Evolutionary conservation across 2,888 invertebrate genomes (phyloP).

Genomic region (Xestia c-nigrum): DNA sequence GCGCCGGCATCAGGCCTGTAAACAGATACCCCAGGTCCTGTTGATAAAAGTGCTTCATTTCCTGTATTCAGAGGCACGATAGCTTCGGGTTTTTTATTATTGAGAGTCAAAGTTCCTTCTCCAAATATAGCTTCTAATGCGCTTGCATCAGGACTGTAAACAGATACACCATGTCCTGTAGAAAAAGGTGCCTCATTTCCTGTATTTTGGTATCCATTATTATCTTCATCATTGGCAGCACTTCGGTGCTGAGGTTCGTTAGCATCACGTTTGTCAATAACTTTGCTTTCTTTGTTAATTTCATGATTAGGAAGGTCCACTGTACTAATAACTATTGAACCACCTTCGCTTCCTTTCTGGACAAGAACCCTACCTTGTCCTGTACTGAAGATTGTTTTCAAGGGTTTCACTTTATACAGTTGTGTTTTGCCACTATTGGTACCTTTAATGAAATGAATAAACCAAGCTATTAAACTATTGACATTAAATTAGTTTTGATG

Average conservation of each 20-base stretch:
- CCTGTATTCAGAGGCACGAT: not conserved
- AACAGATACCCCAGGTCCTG: not conserved
- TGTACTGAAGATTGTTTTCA: not conserved
- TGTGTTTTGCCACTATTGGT: slow-evolving; percentile 11
- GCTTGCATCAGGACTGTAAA: not conserved
- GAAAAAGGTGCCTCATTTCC: not conserved
- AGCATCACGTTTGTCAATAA: not conserved
- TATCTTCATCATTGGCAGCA: too few species aligned
- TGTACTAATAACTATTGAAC: slow-evolving; percentile 14
- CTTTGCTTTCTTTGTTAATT: not conserved
- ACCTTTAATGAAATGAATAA: slow-evolving; percentile 32
- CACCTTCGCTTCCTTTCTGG: not conserved
- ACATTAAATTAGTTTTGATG: not conserved
- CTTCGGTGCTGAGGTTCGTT: too few species aligned
- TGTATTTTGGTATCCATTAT: not conserved
- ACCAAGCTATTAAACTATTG: slow-evolving; percentile 6
- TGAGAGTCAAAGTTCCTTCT: not conserved
- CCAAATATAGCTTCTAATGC: not conserved
- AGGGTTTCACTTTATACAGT: slow-evolving; percentile 2
- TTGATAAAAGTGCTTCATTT: not conserved
- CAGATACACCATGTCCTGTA: not conserved
- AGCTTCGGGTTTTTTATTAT: not conserved
- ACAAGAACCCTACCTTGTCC: slow-evolving; percentile 8
- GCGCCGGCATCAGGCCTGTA: not conserved
- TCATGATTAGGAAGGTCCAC: slow-evolving; percentile 9